Evolutionary conservation across 2,888 invertebrate genomes (phyloP).

Genomic region (Panopea generosa): DNA sequence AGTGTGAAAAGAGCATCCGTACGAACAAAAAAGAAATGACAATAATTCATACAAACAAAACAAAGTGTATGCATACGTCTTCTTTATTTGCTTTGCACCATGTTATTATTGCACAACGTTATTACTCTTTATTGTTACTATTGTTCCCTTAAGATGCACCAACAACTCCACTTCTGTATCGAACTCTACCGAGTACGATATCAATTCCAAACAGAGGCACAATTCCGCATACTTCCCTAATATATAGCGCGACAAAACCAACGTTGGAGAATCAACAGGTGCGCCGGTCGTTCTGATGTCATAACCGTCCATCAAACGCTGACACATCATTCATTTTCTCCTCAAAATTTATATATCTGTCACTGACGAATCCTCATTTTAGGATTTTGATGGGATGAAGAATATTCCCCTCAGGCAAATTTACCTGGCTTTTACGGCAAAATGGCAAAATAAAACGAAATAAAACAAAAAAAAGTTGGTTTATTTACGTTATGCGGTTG

Average conservation of each 20-base stretch:
- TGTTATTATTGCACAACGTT: no score
- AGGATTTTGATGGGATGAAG: conserved; percentile 57
- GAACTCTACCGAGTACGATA: no score
- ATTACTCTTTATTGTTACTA: no score
- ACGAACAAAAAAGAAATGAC: no score
- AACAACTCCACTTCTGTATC: no score
- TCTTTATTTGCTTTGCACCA: no score
- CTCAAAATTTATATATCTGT: conserved; percentile 68
- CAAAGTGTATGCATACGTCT: no score
- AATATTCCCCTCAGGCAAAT: conserved; percentile 59
- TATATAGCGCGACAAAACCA: conserved; percentile 1
- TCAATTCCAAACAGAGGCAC: no score
- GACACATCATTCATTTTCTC: conserved; percentile 61
- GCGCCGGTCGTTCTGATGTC: conserved; percentile 47
- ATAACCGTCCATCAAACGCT: conserved; percentile 56
- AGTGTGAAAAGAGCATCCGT: no score
- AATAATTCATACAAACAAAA: no score
- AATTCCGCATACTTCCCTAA: no score
- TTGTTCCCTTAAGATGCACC: no score
- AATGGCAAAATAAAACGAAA: conserved; percentile 45
- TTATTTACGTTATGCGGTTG: conserved; percentile 48
- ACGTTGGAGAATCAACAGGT: conserved; percentile 48
- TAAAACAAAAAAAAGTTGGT: conserved; percentile 50
- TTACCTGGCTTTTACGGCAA: conserved; percentile 52
- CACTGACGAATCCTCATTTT: conserved; percentile 57